Evolutionary conservation across 1,140 invertebrate genomes (phyloP), one percentile per base, ranked within the genome.

Genomic region (Ostrea edulis): DNA sequence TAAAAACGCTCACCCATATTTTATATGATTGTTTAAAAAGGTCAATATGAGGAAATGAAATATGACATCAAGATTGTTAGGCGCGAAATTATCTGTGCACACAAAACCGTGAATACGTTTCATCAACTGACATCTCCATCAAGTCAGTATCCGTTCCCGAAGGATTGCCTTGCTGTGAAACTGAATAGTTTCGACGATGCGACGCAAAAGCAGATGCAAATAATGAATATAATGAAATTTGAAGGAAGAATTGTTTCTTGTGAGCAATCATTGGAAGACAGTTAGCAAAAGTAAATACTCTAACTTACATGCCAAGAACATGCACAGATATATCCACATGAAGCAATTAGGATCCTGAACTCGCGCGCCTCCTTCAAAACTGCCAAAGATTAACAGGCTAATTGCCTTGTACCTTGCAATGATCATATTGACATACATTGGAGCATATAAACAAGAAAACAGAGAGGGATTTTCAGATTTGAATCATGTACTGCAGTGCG

Each of bases 231-330:
- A 58, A 58, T 58, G 55, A 58, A 58, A 58, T 17, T 71, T 71
- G n/a, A 35, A 22, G 2, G n/a, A 29, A 29, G 65, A 71, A 12
- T 22, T 25, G 1, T 71, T 12, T 25, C 22, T 71, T 12, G 22
- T 9, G 65, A 68, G 65, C n/a, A 22, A 58, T 25, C 11, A 8
- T 22, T 71, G 22, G n/a, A 71, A 71, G 29, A 71, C 65, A 71
- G 65, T 71, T 71, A 25, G 22, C 25, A 25, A 25, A 71, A 58
- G 55, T 58, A 58, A 17, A 71, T 71, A 12, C 65, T 11, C 22
- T 1, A 29, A 22, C 22, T 71, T 25, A 71, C 65, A 71, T 71
- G 65, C 65, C 65, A 71, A 71, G 65, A 71, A 71, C 65, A 71
- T 71, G 65, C 65, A 71, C 65, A 29, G 65, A 25, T 25, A 71